phyloP scores from a whole-genome alignment of 2,113 vertebrate genomes.

The Corythornis madagascariensis region DNA sequence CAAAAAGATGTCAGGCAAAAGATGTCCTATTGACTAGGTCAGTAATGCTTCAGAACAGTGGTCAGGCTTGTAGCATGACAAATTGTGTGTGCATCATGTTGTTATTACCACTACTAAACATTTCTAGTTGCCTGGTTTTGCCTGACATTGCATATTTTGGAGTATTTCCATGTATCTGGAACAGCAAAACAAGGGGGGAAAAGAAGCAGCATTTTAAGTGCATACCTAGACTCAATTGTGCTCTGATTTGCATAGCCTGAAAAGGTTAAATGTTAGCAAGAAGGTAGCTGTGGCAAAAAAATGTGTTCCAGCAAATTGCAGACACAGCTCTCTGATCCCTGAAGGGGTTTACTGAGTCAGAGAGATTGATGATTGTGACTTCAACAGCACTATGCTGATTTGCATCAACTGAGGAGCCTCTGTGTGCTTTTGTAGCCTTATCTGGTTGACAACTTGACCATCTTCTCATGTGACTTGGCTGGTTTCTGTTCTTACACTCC shows the following conservation, averaged over 20 bases:
- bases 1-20: fast-evolving
- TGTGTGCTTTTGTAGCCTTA: background rate
- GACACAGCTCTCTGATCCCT: background rate
- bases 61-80: background rate
- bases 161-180: background rate
- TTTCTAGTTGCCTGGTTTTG: background rate
- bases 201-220: background rate
- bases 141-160: background rate
- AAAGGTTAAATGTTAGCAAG: background rate
- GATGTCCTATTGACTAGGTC: background rate
- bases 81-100: background rate
- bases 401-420: background rate
- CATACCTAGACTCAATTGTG: background rate
- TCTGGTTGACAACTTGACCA: slow-evolving; percentile 19
- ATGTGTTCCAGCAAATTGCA: background rate
- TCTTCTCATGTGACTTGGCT: background rate
- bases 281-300: background rate
- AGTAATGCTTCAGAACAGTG: background rate
- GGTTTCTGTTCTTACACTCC: slow-evolving; percentile 22
- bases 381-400: background rate
- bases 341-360: background rate
- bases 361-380: background rate
- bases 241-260: background rate
- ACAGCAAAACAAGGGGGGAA: fast-evolving
- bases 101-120: background rate